Percentiles rank a stretch among this genome's conserved stretches.
phyloP scores from a whole-genome alignment of 2,888 invertebrate genomes.

The Trileptium ribeirensis region DNA sequence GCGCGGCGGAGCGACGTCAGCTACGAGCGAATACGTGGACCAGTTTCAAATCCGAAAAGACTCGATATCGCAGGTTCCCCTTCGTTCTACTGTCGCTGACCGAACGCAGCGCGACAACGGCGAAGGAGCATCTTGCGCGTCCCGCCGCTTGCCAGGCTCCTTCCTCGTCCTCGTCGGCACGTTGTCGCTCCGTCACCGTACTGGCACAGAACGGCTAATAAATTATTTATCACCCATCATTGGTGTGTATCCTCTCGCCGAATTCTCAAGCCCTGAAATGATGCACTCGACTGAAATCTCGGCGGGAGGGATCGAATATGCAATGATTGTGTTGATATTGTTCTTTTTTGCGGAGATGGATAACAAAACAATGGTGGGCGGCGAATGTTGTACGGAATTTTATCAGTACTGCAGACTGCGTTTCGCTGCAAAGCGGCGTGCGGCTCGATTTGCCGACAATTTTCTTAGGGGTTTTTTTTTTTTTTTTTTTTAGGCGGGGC shows the following conservation, averaged over 20 bases:
- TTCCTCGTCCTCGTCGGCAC: neutral
- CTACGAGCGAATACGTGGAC: conserved; percentile 69
- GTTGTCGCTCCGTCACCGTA: neutral
- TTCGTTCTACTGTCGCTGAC: neutral
- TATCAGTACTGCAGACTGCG: neutral
- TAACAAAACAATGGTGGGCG: neutral
- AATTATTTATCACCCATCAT: neutral
- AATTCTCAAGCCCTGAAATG: neutral
- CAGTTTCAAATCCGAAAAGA: conserved; percentile 83
- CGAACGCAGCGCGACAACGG: neutral
- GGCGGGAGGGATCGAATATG: neutral
- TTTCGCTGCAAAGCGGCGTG: neutral
- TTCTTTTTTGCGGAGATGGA: too few relatives aligned
- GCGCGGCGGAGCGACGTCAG: conserved; percentile 74
- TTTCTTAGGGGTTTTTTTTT: too few relatives aligned
- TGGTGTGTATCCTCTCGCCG: neutral
- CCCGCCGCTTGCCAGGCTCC: neutral
- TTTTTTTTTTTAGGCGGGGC: too few relatives aligned
- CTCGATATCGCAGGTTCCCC: conserved; percentile 68
- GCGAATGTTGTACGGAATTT: neutral
- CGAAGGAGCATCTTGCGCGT: too few relatives aligned
- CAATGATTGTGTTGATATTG: too few relatives aligned
- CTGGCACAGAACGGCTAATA: neutral
- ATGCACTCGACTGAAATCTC: neutral
- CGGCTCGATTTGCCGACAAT: too few relatives aligned